Evolutionary conservation across 1,140 invertebrate species (phyloP), one percentile per base, ranked within the genome.

Genomic region (Hyles euphorbiae): DNA sequence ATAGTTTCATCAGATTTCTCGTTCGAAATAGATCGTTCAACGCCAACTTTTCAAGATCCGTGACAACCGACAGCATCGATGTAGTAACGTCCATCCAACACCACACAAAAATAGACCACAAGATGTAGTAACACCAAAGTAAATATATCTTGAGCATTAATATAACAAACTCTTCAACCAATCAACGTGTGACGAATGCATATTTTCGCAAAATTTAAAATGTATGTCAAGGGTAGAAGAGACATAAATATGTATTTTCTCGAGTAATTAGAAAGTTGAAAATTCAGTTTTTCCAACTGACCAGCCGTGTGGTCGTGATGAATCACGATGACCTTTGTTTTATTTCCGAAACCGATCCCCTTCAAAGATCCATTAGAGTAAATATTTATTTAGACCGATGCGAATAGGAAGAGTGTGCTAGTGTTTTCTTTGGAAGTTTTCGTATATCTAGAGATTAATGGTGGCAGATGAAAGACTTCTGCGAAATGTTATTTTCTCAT

Each of bases 141-240:
- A 8, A 40, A 40, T 40, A 40, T 40, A 40, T 40, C 36, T 40
- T 40, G 5, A 40, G 36, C 36, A 40, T 40, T 22, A 40, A 40
- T 40, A 40, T 40, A 40, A 8, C 36, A 5, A 40, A 5, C 8
- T 40, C 4, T 40, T 40, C 8, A 40, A 40, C 4, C 36, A 40
- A 40, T 40, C 36, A 40, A 40, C 36, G 5, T 0, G 36, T 5
- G 36, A 40, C 36, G 36, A 40, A 40, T 59, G 60, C 63, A 55
- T 55, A 60, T 60, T 58, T 70, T 74, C 67, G 61, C 69, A 62
- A 54, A 56, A 61, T 58, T 48, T 45, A 59, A 45, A 53, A 78
- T 73, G 59, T 71, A 59, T 80, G 79, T 78, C 77, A 82, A 74
- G 79, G 77, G 67, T 11, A 34, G 36, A 40, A 40, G 8, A 34